Conservation (phyloP, 2,888 invertebrate species). For the Tenthredo scrophulariae region DNA sequence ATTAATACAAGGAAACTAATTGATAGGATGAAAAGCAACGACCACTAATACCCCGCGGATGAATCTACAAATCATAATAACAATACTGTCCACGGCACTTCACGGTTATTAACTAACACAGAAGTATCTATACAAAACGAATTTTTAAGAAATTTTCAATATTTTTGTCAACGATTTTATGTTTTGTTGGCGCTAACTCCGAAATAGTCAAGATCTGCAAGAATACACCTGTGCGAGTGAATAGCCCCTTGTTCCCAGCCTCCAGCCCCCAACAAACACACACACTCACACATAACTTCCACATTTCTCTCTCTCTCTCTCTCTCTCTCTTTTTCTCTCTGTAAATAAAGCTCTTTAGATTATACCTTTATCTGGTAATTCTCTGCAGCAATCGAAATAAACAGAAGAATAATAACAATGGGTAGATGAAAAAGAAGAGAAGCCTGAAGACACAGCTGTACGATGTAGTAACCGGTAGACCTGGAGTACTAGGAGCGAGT, state of each 20-base stretch:
- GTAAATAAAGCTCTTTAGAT: neutral
- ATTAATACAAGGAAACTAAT: neutral
- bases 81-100: neutral
- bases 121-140: neutral
- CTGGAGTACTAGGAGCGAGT: neutral
- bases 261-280: neutral
- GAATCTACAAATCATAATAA: neutral
- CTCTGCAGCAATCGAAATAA: neutral
- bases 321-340: too few species aligned
- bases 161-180: neutral
- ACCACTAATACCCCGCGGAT: neutral
- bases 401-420: neutral
- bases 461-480: constrained; percentile 1
- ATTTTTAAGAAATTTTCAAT: neutral
- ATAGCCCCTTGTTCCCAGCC: neutral
- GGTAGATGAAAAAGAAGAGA: neutral
- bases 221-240: neutral
- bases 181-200: neutral
- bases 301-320: too few species aligned
- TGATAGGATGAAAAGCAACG: neutral
- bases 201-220: neutral
- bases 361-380: neutral
- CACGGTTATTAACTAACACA: neutral
- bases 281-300: too few species aligned
- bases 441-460: neutral